Conservation (phyloP, 2,888 invertebrate species). For the Heteromurus nitidus region DNA sequence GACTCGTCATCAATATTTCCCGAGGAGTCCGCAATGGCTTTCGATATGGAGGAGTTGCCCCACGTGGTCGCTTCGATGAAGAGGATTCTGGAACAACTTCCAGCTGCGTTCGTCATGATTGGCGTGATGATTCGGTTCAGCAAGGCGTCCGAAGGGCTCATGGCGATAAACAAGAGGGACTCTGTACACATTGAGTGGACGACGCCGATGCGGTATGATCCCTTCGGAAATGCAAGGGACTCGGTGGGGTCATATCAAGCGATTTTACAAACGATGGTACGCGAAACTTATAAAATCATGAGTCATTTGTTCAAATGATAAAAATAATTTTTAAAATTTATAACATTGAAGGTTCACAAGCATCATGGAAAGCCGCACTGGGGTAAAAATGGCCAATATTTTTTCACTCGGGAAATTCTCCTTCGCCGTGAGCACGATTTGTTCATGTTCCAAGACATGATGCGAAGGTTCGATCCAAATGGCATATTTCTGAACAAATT, state of each 20-base stretch:
- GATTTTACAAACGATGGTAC: conserved; percentile 57
- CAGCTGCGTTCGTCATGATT: conserved; percentile 62
- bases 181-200: conserved; percentile 57
- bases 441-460: conserved; percentile 29
- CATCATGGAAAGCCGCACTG: conserved; percentile 63
- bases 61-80: conserved; percentile 55
- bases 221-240: conserved; percentile 40
- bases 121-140: conserved; percentile 65
- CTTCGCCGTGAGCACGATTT: conserved; percentile 5
- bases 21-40: conserved; percentile 66
- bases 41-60: conserved; percentile 57
- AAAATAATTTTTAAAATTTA: not conserved
- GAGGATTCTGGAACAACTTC: conserved; percentile 52
- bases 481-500: conserved; percentile 66
- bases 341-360: conserved; percentile 8
- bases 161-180: conserved; percentile 48
- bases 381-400: conserved; percentile 64
- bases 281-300: not conserved
- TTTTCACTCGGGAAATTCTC: conserved; percentile 43
- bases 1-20: conserved; percentile 44
- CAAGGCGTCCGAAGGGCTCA: conserved; percentile 45
- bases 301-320: not conserved
- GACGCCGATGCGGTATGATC: conserved; percentile 53
- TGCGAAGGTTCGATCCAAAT: conserved; percentile 60
- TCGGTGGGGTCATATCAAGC: conserved; percentile 62